phyloP scores from a whole-genome alignment of 2,888 invertebrate species.

The Myopa tessellatipennis region DNA sequence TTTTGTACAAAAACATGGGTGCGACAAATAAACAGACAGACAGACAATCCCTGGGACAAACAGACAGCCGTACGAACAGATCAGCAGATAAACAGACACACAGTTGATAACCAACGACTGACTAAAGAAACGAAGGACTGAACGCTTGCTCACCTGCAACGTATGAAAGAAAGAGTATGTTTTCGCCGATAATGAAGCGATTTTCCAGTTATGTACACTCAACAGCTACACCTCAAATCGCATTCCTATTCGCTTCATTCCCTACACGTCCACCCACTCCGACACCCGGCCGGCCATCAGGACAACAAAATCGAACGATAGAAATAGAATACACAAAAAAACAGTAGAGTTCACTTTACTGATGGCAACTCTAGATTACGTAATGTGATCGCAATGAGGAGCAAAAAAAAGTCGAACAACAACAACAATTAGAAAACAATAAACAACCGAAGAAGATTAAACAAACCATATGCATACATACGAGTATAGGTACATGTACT shows the following conservation, averaged over 20 bases:
- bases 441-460: slow-evolving; percentile 38
- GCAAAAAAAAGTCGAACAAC: slow-evolving; percentile 39
- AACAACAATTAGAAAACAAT: slow-evolving; percentile 53
- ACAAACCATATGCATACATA: slow-evolving; percentile 36
- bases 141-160: not conserved
- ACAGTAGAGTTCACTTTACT: slow-evolving; percentile 42
- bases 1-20: not conserved
- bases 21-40: not conserved
- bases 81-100: not conserved
- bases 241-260: not conserved
- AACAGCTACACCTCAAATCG: slow-evolving; percentile 59
- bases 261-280: slow-evolving; percentile 8
- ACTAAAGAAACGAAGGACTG: not conserved
- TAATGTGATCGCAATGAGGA: slow-evolving; percentile 63
- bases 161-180: not conserved
- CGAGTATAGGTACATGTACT: too few species aligned
- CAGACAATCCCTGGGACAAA: not conserved
- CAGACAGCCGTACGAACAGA: not conserved
- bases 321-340: slow-evolving; percentile 6
- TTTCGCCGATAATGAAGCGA: slow-evolving; percentile 59
- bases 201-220: slow-evolving; percentile 62
- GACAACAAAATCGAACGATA: too few species aligned
- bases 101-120: not conserved
- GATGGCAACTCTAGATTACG: slow-evolving; percentile 62
- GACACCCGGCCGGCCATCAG: slow-evolving; percentile 12